Conservation (phyloP, 2,888 invertebrate genomes). For the Drosophila diplacantha region DNA sequence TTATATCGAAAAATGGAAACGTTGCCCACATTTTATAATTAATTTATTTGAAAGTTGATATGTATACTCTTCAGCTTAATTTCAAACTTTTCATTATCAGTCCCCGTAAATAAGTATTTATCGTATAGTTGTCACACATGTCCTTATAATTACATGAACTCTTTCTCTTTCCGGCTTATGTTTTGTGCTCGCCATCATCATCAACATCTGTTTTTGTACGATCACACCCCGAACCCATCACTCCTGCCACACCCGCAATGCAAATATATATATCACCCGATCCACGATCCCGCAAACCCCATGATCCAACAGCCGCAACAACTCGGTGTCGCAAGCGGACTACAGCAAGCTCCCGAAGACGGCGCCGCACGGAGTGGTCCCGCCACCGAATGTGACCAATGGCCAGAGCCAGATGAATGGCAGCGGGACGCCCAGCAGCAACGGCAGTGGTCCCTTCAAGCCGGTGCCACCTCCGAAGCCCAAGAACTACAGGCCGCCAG, state of each 20-base stretch:
- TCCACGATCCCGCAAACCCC: constrained; percentile 33
- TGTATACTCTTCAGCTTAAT: constrained; percentile 1
- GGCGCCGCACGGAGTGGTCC: constrained; percentile 66
- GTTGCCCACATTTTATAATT: neutral
- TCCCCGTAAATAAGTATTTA: constrained; percentile 16
- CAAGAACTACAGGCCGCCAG: constrained; percentile 91
- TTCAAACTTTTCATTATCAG: neutral
- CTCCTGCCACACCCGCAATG: constrained; percentile 19
- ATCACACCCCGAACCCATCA: constrained; percentile 18
- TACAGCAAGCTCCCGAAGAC: constrained; percentile 79
- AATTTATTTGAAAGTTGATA: too few relatives aligned
- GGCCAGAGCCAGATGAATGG: constrained; percentile 58
- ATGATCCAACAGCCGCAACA: constrained; percentile 78
- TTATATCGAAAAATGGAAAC: neutral
- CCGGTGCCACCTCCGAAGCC: constrained; percentile 96
- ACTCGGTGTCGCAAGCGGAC: constrained; percentile 82
- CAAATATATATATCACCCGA: constrained; percentile 25
- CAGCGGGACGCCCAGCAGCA: constrained; percentile 69
- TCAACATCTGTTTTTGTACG: constrained; percentile 30
- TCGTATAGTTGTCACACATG: constrained; percentile 39
- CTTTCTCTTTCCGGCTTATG: constrained; percentile 62
- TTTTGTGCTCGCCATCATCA: constrained; percentile 51
- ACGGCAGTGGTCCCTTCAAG: constrained; percentile 82
- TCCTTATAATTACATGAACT: constrained; percentile 55
- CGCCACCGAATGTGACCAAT: constrained; percentile 73